Conservation (phyloP, 2,888 invertebrate species). For the Alcis repandata region DNA sequence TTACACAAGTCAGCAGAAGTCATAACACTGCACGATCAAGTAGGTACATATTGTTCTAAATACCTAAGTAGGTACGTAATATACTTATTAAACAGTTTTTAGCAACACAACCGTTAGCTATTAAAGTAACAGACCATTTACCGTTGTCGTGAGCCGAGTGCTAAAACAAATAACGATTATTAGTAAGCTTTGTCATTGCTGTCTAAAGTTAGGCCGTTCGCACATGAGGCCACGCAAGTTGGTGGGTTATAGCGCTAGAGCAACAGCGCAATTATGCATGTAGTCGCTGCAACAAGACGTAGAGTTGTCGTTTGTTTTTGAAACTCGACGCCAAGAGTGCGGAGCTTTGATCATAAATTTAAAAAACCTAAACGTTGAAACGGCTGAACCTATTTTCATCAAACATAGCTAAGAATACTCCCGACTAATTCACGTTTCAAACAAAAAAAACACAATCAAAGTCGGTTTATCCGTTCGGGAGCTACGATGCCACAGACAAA, state of each 20-base stretch:
- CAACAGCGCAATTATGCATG: too few relatives aligned
- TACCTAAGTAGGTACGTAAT: neutral
- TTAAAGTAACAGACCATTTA: conserved; percentile 5
- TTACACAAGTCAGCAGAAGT: neutral
- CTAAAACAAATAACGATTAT: conserved; percentile 16
- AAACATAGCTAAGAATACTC: too few relatives aligned
- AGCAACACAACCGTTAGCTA: conserved; percentile 9
- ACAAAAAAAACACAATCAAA: too few relatives aligned
- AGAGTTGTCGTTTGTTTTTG: neutral
- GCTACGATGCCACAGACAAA: too few relatives aligned
- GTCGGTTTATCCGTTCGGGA: too few relatives aligned
- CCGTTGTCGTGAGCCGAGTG: conserved; percentile 5
- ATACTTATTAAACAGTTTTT: neutral
- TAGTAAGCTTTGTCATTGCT: conserved; percentile 1
- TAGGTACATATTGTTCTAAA: neutral
- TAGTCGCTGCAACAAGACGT: too few relatives aligned
- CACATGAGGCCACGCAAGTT: neutral
- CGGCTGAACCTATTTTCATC: too few relatives aligned
- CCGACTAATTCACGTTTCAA: too few relatives aligned
- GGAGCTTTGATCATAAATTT: too few relatives aligned
- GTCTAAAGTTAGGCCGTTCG: neutral
- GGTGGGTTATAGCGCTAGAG: neutral
- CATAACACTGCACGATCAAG: too few relatives aligned
- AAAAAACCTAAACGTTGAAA: too few relatives aligned
- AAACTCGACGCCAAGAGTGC: too few relatives aligned